phyloP scores from a whole-genome alignment of 2,888 invertebrate genomes.

The Nemurella pictetii region DNA sequence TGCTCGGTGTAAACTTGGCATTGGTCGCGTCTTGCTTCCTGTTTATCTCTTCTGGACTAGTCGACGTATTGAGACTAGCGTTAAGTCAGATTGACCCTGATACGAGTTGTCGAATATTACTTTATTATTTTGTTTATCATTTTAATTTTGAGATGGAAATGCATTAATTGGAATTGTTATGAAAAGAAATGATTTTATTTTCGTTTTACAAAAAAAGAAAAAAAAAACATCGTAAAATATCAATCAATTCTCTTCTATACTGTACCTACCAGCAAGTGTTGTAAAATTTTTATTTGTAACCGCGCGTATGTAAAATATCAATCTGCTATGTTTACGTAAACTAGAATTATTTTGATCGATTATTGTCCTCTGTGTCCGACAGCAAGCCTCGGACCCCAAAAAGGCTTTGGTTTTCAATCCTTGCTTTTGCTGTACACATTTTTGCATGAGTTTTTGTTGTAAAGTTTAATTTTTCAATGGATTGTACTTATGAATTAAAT shows the following conservation, averaged over 20 bases:
- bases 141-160: slow-evolving; percentile 21
- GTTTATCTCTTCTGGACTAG: neutral
- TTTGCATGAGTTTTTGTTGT: slow-evolving; percentile 16
- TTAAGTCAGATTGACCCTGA: neutral
- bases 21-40: neutral
- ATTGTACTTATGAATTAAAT: slow-evolving; percentile 4
- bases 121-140: slow-evolving; percentile 28
- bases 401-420: neutral
- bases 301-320: slow-evolving; percentile 20
- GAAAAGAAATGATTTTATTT: slow-evolving; percentile 22
- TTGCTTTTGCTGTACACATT: neutral
- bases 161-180: slow-evolving; percentile 4
- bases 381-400: neutral
- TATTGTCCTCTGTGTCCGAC: neutral
- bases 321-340: slow-evolving; percentile 6
- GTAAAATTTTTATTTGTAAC: neutral
- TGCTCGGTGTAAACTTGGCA: neutral
- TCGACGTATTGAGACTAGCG: neutral
- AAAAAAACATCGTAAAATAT: neutral
- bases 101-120: slow-evolving; percentile 15
- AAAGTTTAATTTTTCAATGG: neutral
- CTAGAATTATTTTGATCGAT: slow-evolving; percentile 1
- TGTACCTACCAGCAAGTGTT: neutral
- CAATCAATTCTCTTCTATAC: slow-evolving; percentile 10
- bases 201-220: slow-evolving; percentile 2